These are phyloP conservation scores for Neodiprion pinetum DNA, from an alignment of 1,140 invertebrate species.

Conservation along the genomic window DNA sequence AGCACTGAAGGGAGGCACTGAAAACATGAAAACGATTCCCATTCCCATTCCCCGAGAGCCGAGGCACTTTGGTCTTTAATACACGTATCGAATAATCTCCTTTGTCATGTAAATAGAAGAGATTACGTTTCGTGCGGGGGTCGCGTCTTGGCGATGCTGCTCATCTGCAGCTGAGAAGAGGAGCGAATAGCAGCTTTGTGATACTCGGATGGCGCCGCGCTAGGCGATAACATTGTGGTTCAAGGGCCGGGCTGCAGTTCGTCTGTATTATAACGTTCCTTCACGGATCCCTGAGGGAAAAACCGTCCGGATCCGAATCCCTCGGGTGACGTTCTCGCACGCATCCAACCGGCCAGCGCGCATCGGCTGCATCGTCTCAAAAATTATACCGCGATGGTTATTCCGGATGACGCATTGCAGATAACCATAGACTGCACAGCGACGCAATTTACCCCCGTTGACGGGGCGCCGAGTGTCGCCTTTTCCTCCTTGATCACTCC, in stretches of 20 bases:
- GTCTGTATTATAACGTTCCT: neutral
- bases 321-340: neutral
- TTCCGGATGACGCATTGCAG: neutral
- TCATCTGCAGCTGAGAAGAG: no score
- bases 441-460: neutral
- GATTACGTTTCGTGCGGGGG: neutral
- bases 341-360: neutral
- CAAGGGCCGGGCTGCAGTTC: neutral
- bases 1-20: neutral
- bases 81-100: conserved; percentile 7
- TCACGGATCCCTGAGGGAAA: neutral
- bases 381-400: neutral
- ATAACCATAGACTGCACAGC: neutral
- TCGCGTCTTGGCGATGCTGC: neutral
- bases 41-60: neutral
- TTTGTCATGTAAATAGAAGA: conserved; percentile 3
- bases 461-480: neutral
- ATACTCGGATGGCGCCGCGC: no score
- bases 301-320: neutral
- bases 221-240: neutral
- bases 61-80: neutral
- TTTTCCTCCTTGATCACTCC: neutral
- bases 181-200: no score
- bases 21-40: neutral
- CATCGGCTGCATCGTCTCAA: neutral